Conservation (phyloP, 2,888 invertebrate species). For the Plutella xylostella region DNA sequence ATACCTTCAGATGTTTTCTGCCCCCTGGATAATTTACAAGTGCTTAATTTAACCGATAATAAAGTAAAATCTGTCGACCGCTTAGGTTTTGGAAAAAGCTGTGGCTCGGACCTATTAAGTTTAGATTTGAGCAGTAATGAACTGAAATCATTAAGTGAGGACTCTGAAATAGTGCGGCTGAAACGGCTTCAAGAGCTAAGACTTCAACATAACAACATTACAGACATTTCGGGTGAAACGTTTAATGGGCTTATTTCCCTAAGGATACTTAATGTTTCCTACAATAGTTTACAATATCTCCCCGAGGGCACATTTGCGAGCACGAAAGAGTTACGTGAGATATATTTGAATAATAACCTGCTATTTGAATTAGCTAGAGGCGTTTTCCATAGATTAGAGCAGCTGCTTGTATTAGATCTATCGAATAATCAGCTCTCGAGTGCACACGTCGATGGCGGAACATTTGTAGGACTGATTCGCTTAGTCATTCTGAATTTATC, state of each 20-base stretch:
- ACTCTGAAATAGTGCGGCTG: conserved; percentile 80
- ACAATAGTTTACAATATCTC: conserved; percentile 84
- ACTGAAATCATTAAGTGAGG: conserved; percentile 77
- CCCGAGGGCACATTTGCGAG: conserved; percentile 87
- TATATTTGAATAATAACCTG: conserved; percentile 89
- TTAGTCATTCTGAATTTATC: conserved; percentile 88
- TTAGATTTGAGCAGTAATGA: conserved; percentile 87
- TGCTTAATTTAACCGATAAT: conserved; percentile 86
- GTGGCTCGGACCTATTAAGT: conserved; percentile 77
- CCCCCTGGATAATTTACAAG: conserved; percentile 81
- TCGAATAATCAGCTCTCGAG: conserved; percentile 89
- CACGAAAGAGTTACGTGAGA: conserved; percentile 84
- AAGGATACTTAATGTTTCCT: conserved; percentile 85
- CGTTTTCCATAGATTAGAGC: conserved; percentile 86
- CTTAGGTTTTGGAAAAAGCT: conserved; percentile 76
- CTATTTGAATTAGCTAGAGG: conserved; percentile 86
- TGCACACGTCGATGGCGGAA: conserved; percentile 85
- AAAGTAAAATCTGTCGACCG: conserved; percentile 81
- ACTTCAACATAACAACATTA: conserved; percentile 86
- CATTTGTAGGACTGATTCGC: conserved; percentile 87
- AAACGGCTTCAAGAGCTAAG: conserved; percentile 82
- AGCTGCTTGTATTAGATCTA: conserved; percentile 87
- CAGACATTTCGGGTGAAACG: conserved; percentile 82
- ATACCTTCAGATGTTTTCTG: conserved; percentile 86
- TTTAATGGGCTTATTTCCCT: conserved; percentile 83